Evolutionary conservation across 2,797 vertebrate species (phyloP).

Genomic region (Staurois parvus): DNA sequence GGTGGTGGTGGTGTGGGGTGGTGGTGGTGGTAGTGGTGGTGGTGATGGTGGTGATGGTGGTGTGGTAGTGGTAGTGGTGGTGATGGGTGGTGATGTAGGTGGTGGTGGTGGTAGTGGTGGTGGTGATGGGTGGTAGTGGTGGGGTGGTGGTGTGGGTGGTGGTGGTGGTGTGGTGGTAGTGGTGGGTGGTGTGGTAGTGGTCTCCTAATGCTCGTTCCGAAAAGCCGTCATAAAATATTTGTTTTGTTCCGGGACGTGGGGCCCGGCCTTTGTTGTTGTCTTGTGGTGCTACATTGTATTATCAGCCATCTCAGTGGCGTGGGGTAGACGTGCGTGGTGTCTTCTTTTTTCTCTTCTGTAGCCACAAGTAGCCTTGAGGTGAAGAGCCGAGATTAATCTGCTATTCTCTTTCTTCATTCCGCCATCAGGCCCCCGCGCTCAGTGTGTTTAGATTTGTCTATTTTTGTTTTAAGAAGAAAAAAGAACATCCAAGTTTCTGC

Average conservation of each 20-base stretch:
- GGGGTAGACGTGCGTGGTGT: background rate
- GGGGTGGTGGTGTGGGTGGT: too few relatives aligned
- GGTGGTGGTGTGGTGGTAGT: too few relatives aligned
- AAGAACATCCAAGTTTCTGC: background rate
- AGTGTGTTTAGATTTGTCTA: background rate
- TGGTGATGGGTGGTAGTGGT: too few relatives aligned
- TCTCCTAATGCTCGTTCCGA: background rate
- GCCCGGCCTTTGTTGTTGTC: background rate
- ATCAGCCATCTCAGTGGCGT: background rate
- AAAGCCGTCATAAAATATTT: background rate
- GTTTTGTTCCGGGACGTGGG: background rate
- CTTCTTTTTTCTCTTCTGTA: conserved; percentile 25
- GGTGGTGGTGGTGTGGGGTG: too few relatives aligned
- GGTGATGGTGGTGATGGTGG: too few relatives aligned
- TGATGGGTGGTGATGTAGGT: too few relatives aligned
- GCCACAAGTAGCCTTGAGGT: conserved; percentile 54
- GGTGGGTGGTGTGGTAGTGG: too few relatives aligned
- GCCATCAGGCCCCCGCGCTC: background rate
- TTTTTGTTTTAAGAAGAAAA: background rate
- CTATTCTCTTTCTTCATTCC: conserved; percentile 34
- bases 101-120: too few relatives aligned
- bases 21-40: too few relatives aligned
- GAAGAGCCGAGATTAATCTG: conserved; percentile 40
- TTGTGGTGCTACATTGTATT: background rate
- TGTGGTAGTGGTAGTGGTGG: too few relatives aligned